Conservation (phyloP, 2,113 vertebrate species). For the Eubucco bourcierii region DNA sequence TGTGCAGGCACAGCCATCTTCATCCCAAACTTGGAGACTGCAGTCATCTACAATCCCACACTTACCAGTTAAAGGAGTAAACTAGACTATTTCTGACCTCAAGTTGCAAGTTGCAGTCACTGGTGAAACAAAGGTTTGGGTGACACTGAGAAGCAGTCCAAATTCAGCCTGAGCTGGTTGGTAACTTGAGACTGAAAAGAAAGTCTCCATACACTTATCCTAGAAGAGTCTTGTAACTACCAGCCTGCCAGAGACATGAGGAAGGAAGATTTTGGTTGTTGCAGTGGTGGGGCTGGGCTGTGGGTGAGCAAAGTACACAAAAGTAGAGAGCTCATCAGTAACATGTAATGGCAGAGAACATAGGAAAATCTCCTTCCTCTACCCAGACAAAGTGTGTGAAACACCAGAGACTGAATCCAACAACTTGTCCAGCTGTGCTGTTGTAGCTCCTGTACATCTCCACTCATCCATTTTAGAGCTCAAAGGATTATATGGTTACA, state of each 20-base stretch:
- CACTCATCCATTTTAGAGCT: neutral
- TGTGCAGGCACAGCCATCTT: neutral
- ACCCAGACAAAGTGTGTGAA: neutral
- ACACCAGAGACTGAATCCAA: neutral
- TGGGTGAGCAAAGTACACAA: rapidly evolving
- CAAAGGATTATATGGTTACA: neutral
- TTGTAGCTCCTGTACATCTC: neutral
- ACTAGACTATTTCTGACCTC: neutral
- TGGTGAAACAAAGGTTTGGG: neutral
- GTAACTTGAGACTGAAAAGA: neutral
- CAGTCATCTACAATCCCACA: neutral
- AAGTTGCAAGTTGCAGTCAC: neutral
- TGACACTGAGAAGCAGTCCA: neutral
- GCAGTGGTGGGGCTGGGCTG: too few relatives aligned
- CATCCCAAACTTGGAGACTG: neutral
- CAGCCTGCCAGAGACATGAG: neutral
- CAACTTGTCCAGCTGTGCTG: neutral
- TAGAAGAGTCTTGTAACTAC: neutral
- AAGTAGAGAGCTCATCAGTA: neutral
- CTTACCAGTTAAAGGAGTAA: neutral
- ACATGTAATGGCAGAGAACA: neutral
- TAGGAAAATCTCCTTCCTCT: too few relatives aligned
- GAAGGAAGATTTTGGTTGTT: too few relatives aligned
- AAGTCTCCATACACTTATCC: neutral
- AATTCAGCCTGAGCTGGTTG: neutral